phyloP scores from a whole-genome alignment of 2,888 invertebrate genomes.

The Chymomyza procnemis region DNA sequence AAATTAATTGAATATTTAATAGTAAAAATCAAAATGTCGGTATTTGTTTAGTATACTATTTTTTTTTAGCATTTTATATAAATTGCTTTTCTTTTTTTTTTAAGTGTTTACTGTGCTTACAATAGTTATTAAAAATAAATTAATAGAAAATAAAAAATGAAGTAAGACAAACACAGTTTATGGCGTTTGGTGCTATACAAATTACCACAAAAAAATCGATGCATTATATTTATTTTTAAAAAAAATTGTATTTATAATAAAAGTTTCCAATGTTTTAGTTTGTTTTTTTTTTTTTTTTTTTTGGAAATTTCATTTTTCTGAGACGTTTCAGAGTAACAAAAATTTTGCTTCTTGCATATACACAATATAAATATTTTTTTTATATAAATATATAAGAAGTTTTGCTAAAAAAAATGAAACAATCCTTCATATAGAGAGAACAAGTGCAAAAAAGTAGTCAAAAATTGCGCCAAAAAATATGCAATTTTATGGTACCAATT shows the following conservation, averaged over 20 bases:
- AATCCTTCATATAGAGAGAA: slow-evolving; percentile 49
- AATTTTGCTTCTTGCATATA: slow-evolving; percentile 52
- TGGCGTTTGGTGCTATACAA: slow-evolving; percentile 69
- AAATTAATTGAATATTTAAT: slow-evolving; percentile 63
- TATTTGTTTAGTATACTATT: slow-evolving; percentile 43
- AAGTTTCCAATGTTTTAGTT: slow-evolving; percentile 33
- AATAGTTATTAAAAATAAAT: slow-evolving; percentile 21
- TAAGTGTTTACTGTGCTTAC: slow-evolving; percentile 50
- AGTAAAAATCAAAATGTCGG: slow-evolving; percentile 44
- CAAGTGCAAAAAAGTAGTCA: slow-evolving; percentile 74
- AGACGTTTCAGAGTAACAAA: slow-evolving; percentile 54
- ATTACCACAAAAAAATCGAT: slow-evolving; percentile 71
- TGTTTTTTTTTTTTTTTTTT: no score
- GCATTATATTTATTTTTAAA: slow-evolving; percentile 44
- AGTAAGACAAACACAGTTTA: slow-evolving; percentile 53
- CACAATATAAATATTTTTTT: slow-evolving; percentile 48
- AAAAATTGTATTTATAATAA: slow-evolving; percentile 17
- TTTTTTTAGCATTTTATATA: slow-evolving; percentile 17
- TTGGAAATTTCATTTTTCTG: slow-evolving; percentile 19
- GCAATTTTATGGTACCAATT: slow-evolving; percentile 72
- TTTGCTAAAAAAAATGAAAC: slow-evolving; percentile 54
- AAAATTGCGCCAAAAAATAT: slow-evolving; percentile 76
- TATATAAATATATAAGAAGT: slow-evolving; percentile 32
- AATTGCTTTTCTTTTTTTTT: slow-evolving; percentile 21
- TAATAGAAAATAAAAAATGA: slow-evolving; percentile 3